Evolutionary conservation across 1,140 invertebrate genomes (phyloP).

Genomic region (Drosophila chauvacae): DNA sequence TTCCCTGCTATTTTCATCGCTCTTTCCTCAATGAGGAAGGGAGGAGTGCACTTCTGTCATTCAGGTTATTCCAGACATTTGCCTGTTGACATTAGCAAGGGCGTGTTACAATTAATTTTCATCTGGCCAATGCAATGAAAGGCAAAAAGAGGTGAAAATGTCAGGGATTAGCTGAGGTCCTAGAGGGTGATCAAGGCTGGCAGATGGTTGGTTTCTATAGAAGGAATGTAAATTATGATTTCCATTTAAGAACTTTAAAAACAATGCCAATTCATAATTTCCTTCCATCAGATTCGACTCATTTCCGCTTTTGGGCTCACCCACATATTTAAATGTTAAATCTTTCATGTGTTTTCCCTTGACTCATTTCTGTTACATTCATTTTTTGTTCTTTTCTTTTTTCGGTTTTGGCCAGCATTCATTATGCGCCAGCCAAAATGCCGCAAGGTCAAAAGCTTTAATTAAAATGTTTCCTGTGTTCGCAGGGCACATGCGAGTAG

Average conservation of each 20-base stretch:
- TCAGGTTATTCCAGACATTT: conserved; percentile 58
- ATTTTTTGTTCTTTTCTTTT: conserved; percentile 19
- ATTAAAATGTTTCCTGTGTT: conserved; percentile 57
- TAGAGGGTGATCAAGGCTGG: neutral
- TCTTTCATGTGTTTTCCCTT: conserved; percentile 33
- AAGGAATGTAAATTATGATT: neutral
- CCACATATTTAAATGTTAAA: conserved; percentile 36
- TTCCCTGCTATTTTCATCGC: neutral
- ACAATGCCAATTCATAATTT: conserved; percentile 12
- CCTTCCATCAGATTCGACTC: neutral
- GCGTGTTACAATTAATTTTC: conserved; percentile 65
- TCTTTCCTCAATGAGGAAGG: conserved; percentile 24
- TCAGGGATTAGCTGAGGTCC: conserved; percentile 1
- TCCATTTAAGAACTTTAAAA: neutral
- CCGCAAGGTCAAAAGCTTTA: conserved; percentile 58
- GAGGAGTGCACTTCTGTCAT: conserved; percentile 67
- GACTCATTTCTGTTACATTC: conserved; percentile 32
- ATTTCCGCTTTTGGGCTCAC: conserved; percentile 27
- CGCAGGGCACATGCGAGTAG: conserved; percentile 24
- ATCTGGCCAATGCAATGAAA: conserved; percentile 53
- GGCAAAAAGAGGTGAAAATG: conserved; percentile 2
- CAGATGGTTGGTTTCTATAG: neutral
- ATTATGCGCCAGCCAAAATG: conserved; percentile 51
- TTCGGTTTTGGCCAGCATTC: conserved; percentile 36
- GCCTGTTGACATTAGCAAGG: conserved; percentile 54